Percentiles rank a stretch among this genome's conserved stretches.
These are phyloP conservation scores for Ptychodera flava DNA, from an alignment of 35 echinoderm and acorn worm species.

Conservation along the genomic window DNA sequence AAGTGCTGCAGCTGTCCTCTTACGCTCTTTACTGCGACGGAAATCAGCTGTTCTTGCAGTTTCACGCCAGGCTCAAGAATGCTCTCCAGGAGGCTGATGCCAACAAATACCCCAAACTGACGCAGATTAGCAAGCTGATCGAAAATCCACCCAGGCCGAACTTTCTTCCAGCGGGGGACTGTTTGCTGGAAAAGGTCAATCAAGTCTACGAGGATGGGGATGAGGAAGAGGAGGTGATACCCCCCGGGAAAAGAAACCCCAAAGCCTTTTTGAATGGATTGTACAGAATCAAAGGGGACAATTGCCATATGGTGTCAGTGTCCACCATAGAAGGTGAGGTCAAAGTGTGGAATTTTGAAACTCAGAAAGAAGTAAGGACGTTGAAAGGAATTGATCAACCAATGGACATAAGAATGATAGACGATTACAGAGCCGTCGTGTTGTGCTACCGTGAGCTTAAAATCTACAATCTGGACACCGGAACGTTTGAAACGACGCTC, in stretches of 20 bases:
- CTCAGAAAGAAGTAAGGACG: slow-evolving; percentile 74
- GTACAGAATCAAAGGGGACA: slow-evolving; percentile 46
- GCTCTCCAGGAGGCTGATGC: slow-evolving; percentile 35
- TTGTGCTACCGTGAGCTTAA: slow-evolving; percentile 88
- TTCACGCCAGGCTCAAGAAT: slow-evolving; percentile 48
- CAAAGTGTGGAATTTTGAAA: slow-evolving; percentile 56
- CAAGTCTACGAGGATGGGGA: not conserved
- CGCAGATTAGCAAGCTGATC: slow-evolving; percentile 52
- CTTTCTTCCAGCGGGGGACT: slow-evolving; percentile 63
- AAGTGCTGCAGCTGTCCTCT: slow-evolving; percentile 73
- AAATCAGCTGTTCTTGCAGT: slow-evolving; percentile 66
- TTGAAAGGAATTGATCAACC: slow-evolving; percentile 61
- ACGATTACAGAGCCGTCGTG: slow-evolving; percentile 67
- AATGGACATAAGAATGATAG: slow-evolving; percentile 72
- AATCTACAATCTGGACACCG: slow-evolving; percentile 81
- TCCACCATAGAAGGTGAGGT: slow-evolving; percentile 53
- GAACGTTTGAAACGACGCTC: slow-evolving; percentile 73
- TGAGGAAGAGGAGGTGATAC: not conserved
- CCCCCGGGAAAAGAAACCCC: slow-evolving; percentile 5
- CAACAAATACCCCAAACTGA: slow-evolving; percentile 61
- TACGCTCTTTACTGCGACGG: slow-evolving; percentile 71
- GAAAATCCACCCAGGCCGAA: slow-evolving; percentile 52
- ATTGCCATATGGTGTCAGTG: slow-evolving; percentile 76
- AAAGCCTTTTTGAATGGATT: slow-evolving; percentile 48
- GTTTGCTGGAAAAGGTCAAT: slow-evolving; percentile 36